Evolutionary conservation across 1,140 invertebrate genomes (phyloP).

Genomic region (Mesaphorura yosii): DNA sequence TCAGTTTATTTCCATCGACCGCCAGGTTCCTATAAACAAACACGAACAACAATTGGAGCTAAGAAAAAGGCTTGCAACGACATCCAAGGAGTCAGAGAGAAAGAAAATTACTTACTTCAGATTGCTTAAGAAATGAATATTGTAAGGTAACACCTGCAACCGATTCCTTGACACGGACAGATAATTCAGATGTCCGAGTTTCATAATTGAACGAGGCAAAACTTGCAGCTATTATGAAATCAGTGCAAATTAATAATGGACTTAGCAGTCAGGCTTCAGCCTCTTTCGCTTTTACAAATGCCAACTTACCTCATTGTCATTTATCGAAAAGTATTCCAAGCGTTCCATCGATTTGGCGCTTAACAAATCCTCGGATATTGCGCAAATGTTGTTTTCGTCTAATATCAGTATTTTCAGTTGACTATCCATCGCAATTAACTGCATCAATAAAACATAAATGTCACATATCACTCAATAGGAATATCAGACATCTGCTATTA

Average conservation of each 20-base stretch:
- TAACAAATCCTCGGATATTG: not conserved
- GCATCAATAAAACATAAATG: too few species aligned
- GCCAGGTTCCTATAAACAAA: not conserved
- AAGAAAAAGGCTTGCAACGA: too few species aligned
- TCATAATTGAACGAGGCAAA: not conserved
- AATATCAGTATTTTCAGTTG: not conserved
- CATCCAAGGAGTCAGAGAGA: too few species aligned
- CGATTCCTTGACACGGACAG: not conserved
- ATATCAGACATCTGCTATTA: too few species aligned
- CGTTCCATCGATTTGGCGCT: not conserved
- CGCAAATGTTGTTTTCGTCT: not conserved
- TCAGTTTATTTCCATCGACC: not conserved
- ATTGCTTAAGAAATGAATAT: not conserved
- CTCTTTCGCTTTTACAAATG: too few species aligned
- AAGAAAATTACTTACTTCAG: not conserved
- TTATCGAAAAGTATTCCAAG: not conserved
- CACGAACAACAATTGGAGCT: too few species aligned
- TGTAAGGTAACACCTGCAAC: not conserved
- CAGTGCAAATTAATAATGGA: too few species aligned
- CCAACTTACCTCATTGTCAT: not conserved
- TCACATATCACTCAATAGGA: too few species aligned
- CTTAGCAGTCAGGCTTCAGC: too few species aligned
- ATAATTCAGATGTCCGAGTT: not conserved
- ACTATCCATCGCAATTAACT: not conserved
- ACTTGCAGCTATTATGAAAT: too few species aligned